Conservation (phyloP, 2,797 vertebrate species). For the Neoniphon sammara region DNA sequence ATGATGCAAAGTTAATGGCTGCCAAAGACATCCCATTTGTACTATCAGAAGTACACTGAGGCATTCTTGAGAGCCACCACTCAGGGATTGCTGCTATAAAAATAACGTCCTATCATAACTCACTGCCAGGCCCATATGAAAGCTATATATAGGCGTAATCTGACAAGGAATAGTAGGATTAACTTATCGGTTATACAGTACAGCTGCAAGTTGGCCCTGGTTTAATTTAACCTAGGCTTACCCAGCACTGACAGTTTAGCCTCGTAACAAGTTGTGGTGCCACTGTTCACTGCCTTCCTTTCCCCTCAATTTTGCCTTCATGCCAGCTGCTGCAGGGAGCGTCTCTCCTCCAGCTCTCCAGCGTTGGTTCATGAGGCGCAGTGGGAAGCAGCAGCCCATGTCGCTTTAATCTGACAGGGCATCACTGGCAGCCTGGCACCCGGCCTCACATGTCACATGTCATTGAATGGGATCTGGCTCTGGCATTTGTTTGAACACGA, state of each 20-base stretch:
- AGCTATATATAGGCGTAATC: background rate
- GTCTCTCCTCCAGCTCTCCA: conserved; percentile 44
- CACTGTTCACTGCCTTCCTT: conserved; percentile 9
- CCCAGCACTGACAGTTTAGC: conserved; percentile 4
- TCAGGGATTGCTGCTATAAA: background rate
- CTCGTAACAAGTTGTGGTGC: background rate
- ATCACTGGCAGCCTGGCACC: conserved; percentile 68
- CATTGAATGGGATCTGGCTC: conserved; percentile 52
- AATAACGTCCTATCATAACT: conserved; percentile 5
- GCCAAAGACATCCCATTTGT: background rate
- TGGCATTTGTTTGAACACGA: conserved; percentile 46
- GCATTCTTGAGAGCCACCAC: background rate
- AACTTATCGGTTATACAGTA: no score
- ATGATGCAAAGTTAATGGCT: background rate
- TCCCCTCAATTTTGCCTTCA: conserved; percentile 20
- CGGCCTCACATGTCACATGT: conserved; percentile 53
- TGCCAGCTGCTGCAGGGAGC: conserved; percentile 41
- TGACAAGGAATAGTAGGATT: background rate
- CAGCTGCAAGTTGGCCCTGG: background rate
- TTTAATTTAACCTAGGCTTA: background rate
- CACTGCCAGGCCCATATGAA: background rate
- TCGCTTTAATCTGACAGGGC: conserved; percentile 74
- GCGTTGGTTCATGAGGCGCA: conserved; percentile 58
- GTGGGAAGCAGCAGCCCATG: conserved; percentile 69
- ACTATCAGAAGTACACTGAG: background rate